Conservation (phyloP, 2,888 invertebrate species). For the Erpobdella octoculata region DNA sequence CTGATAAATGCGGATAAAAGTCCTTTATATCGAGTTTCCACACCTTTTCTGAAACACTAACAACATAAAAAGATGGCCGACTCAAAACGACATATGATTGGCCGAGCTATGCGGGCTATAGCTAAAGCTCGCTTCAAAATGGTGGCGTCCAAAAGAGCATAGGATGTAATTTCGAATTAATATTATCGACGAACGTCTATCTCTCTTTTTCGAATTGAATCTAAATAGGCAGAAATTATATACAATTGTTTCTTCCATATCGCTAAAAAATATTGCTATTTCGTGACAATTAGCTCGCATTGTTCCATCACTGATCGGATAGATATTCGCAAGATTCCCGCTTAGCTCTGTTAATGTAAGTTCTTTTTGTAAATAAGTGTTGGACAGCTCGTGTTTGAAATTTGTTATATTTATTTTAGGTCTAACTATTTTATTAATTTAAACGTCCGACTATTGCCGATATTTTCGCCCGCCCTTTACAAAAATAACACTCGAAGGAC, state of each 20-base stretch:
- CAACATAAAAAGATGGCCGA: conserved; percentile 23
- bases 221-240: not conserved
- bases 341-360: conserved; percentile 22
- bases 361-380: conserved; percentile 16
- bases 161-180: conserved; percentile 19
- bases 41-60: not conserved
- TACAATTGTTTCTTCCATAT: not conserved
- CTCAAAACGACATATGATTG: conserved; percentile 15
- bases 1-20: too few relatives aligned
- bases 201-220: not conserved
- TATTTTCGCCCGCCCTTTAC: conserved; percentile 11
- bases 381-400: not conserved
- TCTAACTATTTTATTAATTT: not conserved
- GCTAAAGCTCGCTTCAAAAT: conserved; percentile 23
- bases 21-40: not conserved
- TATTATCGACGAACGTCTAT: conserved; percentile 4
- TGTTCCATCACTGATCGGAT: conserved; percentile 27
- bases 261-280: not conserved
- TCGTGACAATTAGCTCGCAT: not conserved
- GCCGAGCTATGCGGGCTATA: conserved; percentile 17
- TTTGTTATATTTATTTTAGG: not conserved
- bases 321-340: conserved; percentile 26
- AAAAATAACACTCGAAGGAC: not conserved
- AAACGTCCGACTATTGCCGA: not conserved
- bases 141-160: conserved; percentile 22